phyloP scores from a whole-genome alignment of 2,797 vertebrate species.

The Pipistrellus kuhlii region DNA sequence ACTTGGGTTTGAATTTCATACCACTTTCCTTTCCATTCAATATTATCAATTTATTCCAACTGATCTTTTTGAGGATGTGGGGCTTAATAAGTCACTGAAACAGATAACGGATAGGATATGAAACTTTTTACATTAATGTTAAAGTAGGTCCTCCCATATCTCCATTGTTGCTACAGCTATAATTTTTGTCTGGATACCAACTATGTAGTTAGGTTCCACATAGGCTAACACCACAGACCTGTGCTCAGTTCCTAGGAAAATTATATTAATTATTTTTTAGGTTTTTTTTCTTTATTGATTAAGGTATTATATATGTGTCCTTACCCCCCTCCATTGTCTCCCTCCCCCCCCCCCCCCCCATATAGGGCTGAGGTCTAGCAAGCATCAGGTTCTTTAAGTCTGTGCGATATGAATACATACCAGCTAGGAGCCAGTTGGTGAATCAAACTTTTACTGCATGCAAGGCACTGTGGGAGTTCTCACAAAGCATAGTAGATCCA shows the following conservation, averaged over 20 bases:
- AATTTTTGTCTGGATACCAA: constrained; percentile 63
- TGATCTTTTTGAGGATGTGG: constrained; percentile 60
- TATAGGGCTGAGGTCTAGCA: constrained; percentile 48
- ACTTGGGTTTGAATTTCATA: constrained; percentile 69
- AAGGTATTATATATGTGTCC: too few relatives aligned
- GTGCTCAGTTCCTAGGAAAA: constrained; percentile 53
- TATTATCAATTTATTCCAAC: constrained; percentile 49
- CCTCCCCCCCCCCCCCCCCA: neutral
- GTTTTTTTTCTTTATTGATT: too few relatives aligned
- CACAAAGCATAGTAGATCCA: constrained; percentile 10
- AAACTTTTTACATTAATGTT: constrained; percentile 60
- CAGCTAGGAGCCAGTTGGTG: constrained; percentile 48
- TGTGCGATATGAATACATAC: constrained; percentile 63
- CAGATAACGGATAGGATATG: constrained; percentile 52
- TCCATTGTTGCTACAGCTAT: constrained; percentile 54
- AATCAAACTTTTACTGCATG: constrained; percentile 61
- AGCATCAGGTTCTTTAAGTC: constrained; percentile 55
- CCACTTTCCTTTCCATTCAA: constrained; percentile 53
- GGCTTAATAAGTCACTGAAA: constrained; percentile 59
- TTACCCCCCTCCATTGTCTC: too few relatives aligned
- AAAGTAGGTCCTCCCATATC: constrained; percentile 25
- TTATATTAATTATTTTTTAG: constrained; percentile 59
- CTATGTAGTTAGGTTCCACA: constrained; percentile 53
- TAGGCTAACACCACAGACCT: constrained; percentile 53
- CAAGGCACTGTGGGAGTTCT: constrained; percentile 75